Evolutionary conservation across 2,797 vertebrate species (phyloP).

Genomic region (Anguilla anguilla): DNA sequence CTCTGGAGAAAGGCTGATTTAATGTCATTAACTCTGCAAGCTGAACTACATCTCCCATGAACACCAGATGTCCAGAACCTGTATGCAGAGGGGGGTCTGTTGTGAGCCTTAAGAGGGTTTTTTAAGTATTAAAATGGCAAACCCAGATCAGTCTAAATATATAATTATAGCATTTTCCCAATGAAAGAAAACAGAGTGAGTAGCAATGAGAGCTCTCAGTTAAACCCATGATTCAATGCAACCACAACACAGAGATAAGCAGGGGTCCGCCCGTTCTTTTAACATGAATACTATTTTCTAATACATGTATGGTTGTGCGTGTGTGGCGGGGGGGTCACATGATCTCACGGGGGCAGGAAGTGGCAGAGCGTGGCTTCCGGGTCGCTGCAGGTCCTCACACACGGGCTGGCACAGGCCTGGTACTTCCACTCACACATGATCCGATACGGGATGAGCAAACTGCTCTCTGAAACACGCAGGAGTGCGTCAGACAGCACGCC

Average conservation of each 20-base stretch:
- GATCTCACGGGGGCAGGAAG: slow-evolving; percentile 90
- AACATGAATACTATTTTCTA: too few relatives aligned
- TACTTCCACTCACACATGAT: slow-evolving; percentile 98
- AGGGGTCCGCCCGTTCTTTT: too few relatives aligned
- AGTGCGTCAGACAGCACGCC: neutral
- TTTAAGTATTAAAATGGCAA: too few relatives aligned
- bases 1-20: neutral
- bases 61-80: neutral
- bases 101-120: neutral
- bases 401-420: slow-evolving; percentile 87
- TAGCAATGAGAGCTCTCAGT: neutral
- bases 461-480: slow-evolving; percentile 76
- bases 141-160: neutral
- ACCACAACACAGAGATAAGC: neutral
- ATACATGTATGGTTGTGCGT: neutral
- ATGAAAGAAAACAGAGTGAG: too few relatives aligned
- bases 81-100: too few relatives aligned
- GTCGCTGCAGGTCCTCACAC: slow-evolving; percentile 90
- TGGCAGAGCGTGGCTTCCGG: slow-evolving; percentile 84
- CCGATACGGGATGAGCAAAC: slow-evolving; percentile 87
- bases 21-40: neutral
- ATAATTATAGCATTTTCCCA: neutral
- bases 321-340: neutral
- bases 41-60: slow-evolving; percentile 5
- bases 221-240: neutral